Evolutionary conservation across 2,888 invertebrate species (phyloP).

Genomic region (Molorchus minor): DNA sequence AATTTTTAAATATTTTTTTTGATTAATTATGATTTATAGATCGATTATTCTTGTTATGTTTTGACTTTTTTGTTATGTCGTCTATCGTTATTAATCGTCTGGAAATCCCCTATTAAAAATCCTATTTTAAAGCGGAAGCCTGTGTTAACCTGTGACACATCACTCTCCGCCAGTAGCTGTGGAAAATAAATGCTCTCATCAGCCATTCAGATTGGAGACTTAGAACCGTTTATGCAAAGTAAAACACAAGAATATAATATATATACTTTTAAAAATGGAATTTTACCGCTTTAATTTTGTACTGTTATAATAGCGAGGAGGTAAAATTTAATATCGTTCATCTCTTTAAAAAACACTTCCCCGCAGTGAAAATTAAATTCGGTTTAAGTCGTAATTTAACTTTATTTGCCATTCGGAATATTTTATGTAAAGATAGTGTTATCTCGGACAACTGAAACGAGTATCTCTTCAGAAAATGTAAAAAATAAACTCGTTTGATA

Average conservation of each 20-base stretch:
- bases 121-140: conserved; percentile 17
- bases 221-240: conserved; percentile 27
- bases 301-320: too few species aligned
- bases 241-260: conserved; percentile 6
- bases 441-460: too few species aligned
- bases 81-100: conserved; percentile 29
- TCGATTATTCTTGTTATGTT: conserved; percentile 17
- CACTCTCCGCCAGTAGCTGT: conserved; percentile 25
- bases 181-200: conserved; percentile 33
- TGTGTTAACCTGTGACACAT: conserved; percentile 34
- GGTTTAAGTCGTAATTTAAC: too few species aligned
- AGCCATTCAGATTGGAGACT: conserved; percentile 31
- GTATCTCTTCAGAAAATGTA: too few species aligned
- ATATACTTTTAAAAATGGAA: neutral
- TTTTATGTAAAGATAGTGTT: too few species aligned
- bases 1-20: neutral
- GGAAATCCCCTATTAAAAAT: conserved; percentile 30
- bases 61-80: conserved; percentile 23
- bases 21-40: conserved; percentile 13
- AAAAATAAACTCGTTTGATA: too few species aligned
- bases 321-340: too few species aligned
- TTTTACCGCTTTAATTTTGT: too few species aligned
- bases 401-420: too few species aligned
- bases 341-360: too few species aligned
- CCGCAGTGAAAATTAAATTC: too few species aligned